Evolutionary conservation across 2,888 invertebrate genomes (phyloP).

Genomic region (Chymomyza procnemis): DNA sequence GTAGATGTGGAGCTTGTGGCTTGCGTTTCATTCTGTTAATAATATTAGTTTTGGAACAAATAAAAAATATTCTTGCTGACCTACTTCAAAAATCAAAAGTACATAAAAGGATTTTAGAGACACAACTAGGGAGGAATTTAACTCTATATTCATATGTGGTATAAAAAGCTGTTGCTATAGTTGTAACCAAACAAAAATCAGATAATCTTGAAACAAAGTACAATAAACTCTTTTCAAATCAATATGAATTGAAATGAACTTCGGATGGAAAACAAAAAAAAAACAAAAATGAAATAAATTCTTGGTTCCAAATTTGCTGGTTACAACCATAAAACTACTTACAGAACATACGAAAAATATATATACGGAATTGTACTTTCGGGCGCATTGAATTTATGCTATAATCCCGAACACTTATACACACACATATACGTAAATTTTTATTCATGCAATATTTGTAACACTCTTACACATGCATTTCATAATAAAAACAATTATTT

Average conservation of each 20-base stretch:
- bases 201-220: too few relatives aligned
- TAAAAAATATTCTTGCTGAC: conserved; percentile 49
- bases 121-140: neutral
- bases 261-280: neutral
- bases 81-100: conserved; percentile 27
- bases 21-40: conserved; percentile 77
- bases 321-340: neutral
- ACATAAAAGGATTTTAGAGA: conserved; percentile 1
- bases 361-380: conserved; percentile 29
- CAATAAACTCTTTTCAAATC: neutral
- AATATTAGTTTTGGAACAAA: conserved; percentile 75
- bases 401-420: neutral
- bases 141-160: neutral
- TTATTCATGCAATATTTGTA: neutral
- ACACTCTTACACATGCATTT: neutral
- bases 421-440: neutral
- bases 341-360: neutral
- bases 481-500: neutral
- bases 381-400: conserved; percentile 26
- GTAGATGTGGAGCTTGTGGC: conserved; percentile 63
- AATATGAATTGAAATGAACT: neutral
- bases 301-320: too few relatives aligned
- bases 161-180: neutral
- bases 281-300: too few relatives aligned
- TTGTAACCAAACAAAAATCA: too few relatives aligned